Evolutionary conservation across 2,888 invertebrate genomes (phyloP), one percentile per base, ranked within the genome.

Genomic region (Eurytoma californica): DNA sequence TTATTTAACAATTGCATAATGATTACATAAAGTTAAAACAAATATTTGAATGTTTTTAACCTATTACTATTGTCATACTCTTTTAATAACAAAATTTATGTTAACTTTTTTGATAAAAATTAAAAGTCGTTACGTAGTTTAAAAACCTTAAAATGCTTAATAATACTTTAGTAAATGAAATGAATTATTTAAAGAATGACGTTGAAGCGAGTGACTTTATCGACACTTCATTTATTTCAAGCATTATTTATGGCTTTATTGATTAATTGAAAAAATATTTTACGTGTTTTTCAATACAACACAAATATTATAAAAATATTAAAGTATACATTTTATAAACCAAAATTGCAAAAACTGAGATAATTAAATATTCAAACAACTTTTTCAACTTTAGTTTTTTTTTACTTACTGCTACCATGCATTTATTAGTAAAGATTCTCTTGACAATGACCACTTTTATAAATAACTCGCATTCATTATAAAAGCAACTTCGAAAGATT

Each of bases 401-500:
- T 14, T 61, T 61, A 61, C 24, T 61, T 28, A 61, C 9, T 7
- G 39, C 7, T 39, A 39, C 39, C 39, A 9, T 4, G 0, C 7
- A 39, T 39, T 39, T 39, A 39, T 39, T 39, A 39, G 39, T 1
- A 7, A 39, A 39, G 39, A 39, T 4, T 30, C 39, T 18, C n/a
- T 69, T 63, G 24, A 63, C 24, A 69, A 61, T 57, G n/a, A 63
- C 47, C 57, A 24, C 18, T 39, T 66, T 68, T 58, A 20, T 24
- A 61, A 58, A 60, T 69, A 63, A 65, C 39, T 39, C 7, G 58
- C 67, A 55, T 60, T 72, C 18, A 57, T 18, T 55, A 49, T 72
- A 61, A 63, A 57, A 72, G 53, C 61, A 72, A 49, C 28, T 28
- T 66, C 16, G 61, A 65, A 75, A n/a, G 72, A 66, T 75, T 79